A percentile compares a stretch with the other conserved stretches of the same genome.
These are phyloP conservation scores for Dolichotis patagonum DNA, from an alignment of 2,113 vertebrate genomes.

Conservation along the genomic window DNA sequence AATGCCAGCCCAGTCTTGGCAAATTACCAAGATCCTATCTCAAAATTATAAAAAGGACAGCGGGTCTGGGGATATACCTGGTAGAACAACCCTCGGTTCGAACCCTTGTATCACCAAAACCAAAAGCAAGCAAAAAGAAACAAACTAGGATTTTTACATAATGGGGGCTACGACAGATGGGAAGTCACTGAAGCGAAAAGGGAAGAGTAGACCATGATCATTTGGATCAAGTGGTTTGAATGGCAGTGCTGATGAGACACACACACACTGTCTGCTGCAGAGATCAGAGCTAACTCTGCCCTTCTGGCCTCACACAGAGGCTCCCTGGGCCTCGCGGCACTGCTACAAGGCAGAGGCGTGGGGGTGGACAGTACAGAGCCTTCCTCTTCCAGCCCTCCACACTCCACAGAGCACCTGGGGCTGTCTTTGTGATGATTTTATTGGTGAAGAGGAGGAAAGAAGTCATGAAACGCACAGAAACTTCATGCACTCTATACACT, in stretches of 20 bases:
- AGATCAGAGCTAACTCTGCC: not conserved
- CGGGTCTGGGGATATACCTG: not conserved
- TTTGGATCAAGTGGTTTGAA: not conserved
- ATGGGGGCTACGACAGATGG: not conserved
- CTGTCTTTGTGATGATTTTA: not conserved
- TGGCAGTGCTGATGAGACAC: not conserved
- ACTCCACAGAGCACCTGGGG: not conserved
- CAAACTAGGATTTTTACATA: not conserved
- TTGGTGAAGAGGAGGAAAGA: not conserved
- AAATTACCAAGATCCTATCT: not conserved
- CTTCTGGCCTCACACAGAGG: not conserved
- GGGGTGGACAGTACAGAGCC: not conserved
- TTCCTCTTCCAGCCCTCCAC: not conserved
- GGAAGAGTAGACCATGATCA: not conserved
- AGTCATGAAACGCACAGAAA: not conserved
- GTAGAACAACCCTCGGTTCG: not conserved
- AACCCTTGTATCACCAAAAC: not conserved
- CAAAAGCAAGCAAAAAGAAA: not conserved
- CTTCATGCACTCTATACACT: not conserved
- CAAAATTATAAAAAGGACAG: not conserved
- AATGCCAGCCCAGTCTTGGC: not conserved
- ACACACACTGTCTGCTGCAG: accelerated
- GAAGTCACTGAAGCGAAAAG: not conserved
- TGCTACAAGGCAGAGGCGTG: not conserved
- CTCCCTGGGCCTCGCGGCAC: not conserved